Evolutionary conservation across 2,113 vertebrate species (phyloP).

Genomic region (Atrichornis clamosus): DNA sequence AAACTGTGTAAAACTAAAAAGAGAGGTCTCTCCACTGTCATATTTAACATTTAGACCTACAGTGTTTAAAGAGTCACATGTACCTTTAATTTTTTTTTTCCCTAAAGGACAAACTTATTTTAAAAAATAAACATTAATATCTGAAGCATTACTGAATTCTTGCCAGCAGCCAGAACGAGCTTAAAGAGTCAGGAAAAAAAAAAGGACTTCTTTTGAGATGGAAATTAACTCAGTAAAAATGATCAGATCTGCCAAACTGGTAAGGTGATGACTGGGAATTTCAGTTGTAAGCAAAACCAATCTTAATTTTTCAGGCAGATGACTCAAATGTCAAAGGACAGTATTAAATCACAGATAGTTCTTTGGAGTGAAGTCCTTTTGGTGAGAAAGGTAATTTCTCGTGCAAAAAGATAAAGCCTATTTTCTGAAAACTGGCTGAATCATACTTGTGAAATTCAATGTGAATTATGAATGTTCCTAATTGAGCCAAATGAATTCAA

Average conservation of each 20-base stretch:
- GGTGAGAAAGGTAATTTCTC: background rate
- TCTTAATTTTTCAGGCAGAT: background rate
- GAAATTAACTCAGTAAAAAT: conserved; percentile 24
- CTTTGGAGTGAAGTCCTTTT: background rate
- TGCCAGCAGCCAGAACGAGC: background rate
- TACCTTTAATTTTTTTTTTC: background rate
- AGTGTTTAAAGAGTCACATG: background rate
- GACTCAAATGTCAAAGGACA: background rate
- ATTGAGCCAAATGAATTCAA: background rate
- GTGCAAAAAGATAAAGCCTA: background rate
- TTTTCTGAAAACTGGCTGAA: background rate
- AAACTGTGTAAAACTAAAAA: background rate
- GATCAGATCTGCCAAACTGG: background rate
- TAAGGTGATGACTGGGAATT: background rate
- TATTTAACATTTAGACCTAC: conserved; percentile 20
- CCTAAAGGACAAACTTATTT: background rate
- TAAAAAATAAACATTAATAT: background rate
- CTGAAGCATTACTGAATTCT: background rate
- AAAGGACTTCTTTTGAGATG: background rate
- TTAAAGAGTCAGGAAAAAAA: background rate
- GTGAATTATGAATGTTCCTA: background rate
- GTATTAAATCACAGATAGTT: background rate
- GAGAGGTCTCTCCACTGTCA: background rate
- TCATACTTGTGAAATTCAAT: background rate
- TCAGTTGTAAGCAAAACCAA: background rate